Percentiles rank a stretch among this genome's conserved stretches.
Evolutionary conservation across 2,113 vertebrate species (phyloP).

Genomic region (Pagrus major): DNA sequence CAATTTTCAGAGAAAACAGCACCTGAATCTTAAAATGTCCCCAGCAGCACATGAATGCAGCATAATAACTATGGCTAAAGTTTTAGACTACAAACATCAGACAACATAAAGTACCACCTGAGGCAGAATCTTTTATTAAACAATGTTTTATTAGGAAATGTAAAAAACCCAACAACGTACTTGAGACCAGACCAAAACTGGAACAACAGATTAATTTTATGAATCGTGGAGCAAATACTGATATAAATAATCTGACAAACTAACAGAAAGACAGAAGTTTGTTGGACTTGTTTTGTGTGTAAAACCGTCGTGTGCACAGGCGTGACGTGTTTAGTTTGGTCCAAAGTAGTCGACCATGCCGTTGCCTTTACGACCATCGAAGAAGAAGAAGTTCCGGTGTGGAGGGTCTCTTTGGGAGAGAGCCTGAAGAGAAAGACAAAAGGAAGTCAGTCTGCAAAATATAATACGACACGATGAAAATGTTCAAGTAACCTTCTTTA

Average conservation of each 20-base stretch:
- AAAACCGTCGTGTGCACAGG: neutral
- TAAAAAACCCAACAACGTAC: constrained; percentile 40
- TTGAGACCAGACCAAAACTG: neutral
- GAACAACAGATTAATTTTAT: neutral
- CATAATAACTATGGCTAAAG: neutral
- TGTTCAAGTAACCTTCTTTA: neutral
- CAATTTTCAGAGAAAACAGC: neutral
- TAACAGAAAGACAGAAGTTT: neutral
- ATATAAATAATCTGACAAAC: constrained; percentile 39
- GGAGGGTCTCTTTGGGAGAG: constrained; percentile 93
- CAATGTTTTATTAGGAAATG: constrained; percentile 78
- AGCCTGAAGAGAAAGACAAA: constrained; percentile 79
- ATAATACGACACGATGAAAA: neutral
- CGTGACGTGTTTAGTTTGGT: constrained; percentile 76
- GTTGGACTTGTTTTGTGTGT: neutral
- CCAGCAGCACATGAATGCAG: neutral
- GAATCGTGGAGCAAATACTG: neutral
- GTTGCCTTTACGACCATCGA: constrained; percentile 90
- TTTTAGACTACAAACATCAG: neutral
- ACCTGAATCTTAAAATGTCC: neutral
- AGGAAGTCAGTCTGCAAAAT: neutral
- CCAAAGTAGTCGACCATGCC: constrained; percentile 91
- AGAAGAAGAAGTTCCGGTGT: constrained; percentile 96
- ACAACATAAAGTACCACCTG: constrained; percentile 4
- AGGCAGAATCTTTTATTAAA: constrained; percentile 20